These are phyloP conservation scores for Chiloscyllium punctatum DNA, from an alignment of 2,797 vertebrate species.

Conservation along the genomic window DNA sequence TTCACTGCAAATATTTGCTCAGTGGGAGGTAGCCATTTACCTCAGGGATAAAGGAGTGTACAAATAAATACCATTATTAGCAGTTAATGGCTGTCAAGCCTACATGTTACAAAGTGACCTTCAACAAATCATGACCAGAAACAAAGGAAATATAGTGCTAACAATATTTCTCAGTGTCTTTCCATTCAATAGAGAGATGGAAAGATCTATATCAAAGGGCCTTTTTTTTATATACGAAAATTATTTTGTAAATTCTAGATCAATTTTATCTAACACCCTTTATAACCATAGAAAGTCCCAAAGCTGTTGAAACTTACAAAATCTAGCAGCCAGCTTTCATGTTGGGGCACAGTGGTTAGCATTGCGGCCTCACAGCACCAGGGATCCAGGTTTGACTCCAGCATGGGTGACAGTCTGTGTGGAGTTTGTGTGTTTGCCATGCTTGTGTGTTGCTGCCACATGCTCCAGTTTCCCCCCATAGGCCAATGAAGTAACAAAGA, in stretches of 20 bases:
- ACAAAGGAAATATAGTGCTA: neutral
- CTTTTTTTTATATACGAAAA: neutral
- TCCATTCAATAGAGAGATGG: neutral
- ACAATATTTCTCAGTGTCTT: neutral
- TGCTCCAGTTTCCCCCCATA: too few relatives aligned
- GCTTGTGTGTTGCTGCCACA: too few relatives aligned
- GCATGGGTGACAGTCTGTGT: too few relatives aligned
- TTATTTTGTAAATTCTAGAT: neutral
- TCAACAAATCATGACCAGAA: neutral
- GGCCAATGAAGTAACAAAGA: too few relatives aligned
- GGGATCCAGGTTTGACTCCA: too few relatives aligned
- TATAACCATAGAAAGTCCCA: neutral
- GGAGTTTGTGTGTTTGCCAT: too few relatives aligned
- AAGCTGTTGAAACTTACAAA: neutral
- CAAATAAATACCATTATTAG: neutral
- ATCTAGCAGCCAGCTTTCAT: neutral
- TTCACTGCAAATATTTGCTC: neutral
- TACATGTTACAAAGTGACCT: neutral
- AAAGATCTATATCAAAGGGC: neutral
- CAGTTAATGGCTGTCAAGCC: neutral
- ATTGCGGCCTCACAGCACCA: too few relatives aligned
- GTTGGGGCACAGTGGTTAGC: too few relatives aligned
- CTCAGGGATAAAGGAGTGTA: neutral
- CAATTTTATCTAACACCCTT: neutral
- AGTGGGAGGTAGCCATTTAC: neutral